Evolutionary conservation across 2,888 invertebrate species (phyloP).

Genomic region (Heliconius cydno): DNA sequence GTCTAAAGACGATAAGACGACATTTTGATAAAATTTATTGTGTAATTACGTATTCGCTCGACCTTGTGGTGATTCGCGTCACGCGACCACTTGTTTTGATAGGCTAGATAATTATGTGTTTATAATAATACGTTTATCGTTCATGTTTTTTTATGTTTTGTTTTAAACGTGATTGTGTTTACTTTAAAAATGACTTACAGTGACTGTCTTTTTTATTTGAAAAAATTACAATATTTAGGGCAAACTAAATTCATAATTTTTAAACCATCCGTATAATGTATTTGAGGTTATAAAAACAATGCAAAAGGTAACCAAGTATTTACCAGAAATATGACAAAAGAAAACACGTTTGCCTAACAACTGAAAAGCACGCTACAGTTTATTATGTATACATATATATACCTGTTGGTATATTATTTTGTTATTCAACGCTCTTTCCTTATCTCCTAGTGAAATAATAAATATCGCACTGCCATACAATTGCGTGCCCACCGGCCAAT

Average conservation of each 20-base stretch:
- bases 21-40: constrained; percentile 63
- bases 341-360: constrained; percentile 14
- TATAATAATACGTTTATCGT: constrained; percentile 16
- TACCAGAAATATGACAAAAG: constrained; percentile 19
- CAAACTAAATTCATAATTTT: neutral
- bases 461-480: constrained; percentile 23
- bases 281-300: neutral
- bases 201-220: no score
- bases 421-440: constrained; percentile 7
- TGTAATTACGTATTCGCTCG: constrained; percentile 57
- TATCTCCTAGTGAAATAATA: constrained; percentile 25
- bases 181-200: neutral
- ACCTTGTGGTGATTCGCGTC: constrained; percentile 50
- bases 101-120: constrained; percentile 35
- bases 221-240: neutral
- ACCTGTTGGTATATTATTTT: neutral
- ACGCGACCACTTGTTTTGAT: constrained; percentile 29
- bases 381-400: neutral
- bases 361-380: constrained; percentile 23
- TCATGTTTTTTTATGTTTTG: constrained; percentile 1
- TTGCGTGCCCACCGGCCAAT: constrained; percentile 13
- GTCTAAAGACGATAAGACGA: constrained; percentile 53
- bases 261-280: neutral
- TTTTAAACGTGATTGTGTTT: neutral
- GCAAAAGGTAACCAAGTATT: neutral